A percentile compares a stretch with the other conserved stretches of the same genome.
phyloP scores from a whole-genome alignment of 2,888 invertebrate species.

The Agriopis leucophaearia region DNA sequence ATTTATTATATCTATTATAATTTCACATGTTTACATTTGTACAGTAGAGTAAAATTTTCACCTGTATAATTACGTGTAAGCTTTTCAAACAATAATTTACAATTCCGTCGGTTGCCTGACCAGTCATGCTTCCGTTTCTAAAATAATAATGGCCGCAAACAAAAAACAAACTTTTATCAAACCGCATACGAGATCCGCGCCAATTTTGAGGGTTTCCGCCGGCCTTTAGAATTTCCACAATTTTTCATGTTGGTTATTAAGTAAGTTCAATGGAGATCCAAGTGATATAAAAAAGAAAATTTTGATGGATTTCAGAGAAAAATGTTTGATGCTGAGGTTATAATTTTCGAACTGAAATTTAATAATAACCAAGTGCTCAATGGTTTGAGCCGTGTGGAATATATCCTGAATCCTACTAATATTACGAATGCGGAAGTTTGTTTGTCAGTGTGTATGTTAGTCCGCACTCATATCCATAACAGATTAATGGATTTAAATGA shows the following conservation, averaged over 20 bases:
- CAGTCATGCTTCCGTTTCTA: conserved; percentile 32
- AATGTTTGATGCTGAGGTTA: too few relatives aligned
- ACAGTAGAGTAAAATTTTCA: not conserved
- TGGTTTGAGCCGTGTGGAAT: too few relatives aligned
- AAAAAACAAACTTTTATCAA: conserved; percentile 47
- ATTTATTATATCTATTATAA: too few relatives aligned
- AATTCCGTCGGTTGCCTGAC: conserved; percentile 29
- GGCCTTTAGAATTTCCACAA: conserved; percentile 9
- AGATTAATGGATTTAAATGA: too few relatives aligned
- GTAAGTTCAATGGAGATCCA: not conserved
- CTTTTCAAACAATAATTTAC: conserved; percentile 2
- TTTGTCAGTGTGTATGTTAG: too few relatives aligned
- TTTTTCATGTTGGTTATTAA: conserved; percentile 7
- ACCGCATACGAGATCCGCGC: conserved; percentile 44
- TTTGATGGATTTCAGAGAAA: too few relatives aligned
- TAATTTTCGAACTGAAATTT: too few relatives aligned
- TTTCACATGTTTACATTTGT: too few relatives aligned
- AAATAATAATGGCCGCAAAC: conserved; percentile 36
- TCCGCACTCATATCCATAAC: too few relatives aligned
- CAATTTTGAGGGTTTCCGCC: conserved; percentile 44
- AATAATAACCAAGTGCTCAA: too few relatives aligned
- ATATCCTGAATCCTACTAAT: too few relatives aligned
- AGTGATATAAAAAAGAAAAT: not conserved
- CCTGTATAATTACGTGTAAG: not conserved
- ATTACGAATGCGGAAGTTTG: too few relatives aligned